phyloP scores from a whole-genome alignment of 2,888 invertebrate species.

The Cephalotes varians region DNA sequence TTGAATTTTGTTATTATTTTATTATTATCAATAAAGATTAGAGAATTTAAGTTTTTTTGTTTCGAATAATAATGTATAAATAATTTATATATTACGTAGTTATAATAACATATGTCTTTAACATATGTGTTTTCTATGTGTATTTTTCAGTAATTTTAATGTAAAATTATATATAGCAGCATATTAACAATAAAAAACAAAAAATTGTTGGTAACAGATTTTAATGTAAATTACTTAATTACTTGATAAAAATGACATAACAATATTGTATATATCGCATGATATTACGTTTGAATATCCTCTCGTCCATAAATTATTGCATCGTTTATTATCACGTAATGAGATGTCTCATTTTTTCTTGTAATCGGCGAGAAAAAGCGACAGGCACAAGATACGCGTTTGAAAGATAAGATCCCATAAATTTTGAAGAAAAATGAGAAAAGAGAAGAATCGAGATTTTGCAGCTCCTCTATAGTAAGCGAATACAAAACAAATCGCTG shows the following conservation, averaged over 20 bases:
- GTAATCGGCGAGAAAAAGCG: not conserved
- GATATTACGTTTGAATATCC: not conserved
- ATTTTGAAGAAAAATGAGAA: constrained; percentile 20
- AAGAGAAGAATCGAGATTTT: not conserved
- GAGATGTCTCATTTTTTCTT: constrained; percentile 27
- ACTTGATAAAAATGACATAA: constrained; percentile 27
- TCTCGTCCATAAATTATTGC: constrained; percentile 22
- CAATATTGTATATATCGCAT: not conserved
- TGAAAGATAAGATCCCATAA: not conserved
- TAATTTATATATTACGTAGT: not conserved
- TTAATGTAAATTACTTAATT: constrained; percentile 23
- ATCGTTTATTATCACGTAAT: constrained; percentile 38
- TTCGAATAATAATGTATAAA: not conserved
- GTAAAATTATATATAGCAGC: not conserved
- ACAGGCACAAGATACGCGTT: constrained; percentile 9
- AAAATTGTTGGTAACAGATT: not conserved
- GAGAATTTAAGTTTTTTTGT: not conserved
- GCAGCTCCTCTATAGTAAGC: not conserved
- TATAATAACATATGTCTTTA: not conserved
- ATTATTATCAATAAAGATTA: not conserved
- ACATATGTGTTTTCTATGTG: not conserved
- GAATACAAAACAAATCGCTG: not conserved
- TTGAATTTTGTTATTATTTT: not conserved
- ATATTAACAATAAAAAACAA: not conserved
- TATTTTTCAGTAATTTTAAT: not conserved